Evolutionary conservation across 1,140 invertebrate species (phyloP), one percentile per base, ranked within the genome.

Genomic region (Apis dorsata): DNA sequence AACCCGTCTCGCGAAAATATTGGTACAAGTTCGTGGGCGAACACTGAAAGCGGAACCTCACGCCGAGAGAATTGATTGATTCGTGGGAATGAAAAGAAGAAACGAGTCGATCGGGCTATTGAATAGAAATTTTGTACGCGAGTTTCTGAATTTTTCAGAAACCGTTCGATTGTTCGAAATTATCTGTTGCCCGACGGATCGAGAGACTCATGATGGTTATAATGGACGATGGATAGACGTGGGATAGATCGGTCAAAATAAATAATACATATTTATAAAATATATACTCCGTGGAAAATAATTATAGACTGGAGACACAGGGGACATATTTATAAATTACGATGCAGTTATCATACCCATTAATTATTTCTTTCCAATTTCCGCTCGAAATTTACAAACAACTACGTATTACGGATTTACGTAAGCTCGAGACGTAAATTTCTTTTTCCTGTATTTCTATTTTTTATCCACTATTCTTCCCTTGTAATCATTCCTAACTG

Each of bases 51-150:
- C 49, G 62, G 62, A 65, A 65, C 62, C 49, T 62, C 51, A 19
- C 21, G 62, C 2, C 65, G 28, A 8, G 44, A 77, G 74, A 34
- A 77, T 77, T 77, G 74, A 77, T 65, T 44, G 34, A 44, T 77
- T 49, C 62, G 60, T 77, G 49, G 24, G 74, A 77, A 53, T 28
- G 49, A 21, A 65, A 53, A 65, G 74, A 53, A 65, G 74, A 34
- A 63, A 51, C 44, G 15, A 49, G 21, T 62, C 44, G 72, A 77
- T 77, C 34, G 57, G 11, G 21, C 12, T 10, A 19, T 28, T 60
- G 19, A 60, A n/a, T 60, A 49, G 57, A 60, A 44, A 74, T 74
- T 74, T 34, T 15, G 34, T 34, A 34, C 34, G 34, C 34, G 3
- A 65, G 17, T 17, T 17, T 17, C 28, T 19, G 72, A 24, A 60